A percentile compares a stretch with the other conserved stretches of the same genome.
These are phyloP conservation scores for Phaonia tiefii DNA, from an alignment of 2,888 invertebrate genomes.

Conservation along the genomic window DNA sequence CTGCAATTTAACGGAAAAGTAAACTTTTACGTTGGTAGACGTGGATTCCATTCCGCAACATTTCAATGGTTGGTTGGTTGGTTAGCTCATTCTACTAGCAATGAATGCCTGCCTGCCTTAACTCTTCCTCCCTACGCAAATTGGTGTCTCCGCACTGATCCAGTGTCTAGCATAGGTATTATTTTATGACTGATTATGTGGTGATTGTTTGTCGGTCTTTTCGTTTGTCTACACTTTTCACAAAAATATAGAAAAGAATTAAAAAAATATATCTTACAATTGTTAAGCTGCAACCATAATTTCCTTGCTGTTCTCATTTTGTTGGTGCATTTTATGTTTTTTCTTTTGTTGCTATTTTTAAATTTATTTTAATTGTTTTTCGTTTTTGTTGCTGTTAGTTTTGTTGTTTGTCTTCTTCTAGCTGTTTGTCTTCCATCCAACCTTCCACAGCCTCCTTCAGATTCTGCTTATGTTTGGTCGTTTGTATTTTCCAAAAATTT, in stretches of 20 bases:
- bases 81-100: constrained; percentile 2
- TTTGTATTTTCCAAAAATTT: constrained; percentile 43
- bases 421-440: background rate
- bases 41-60: constrained; percentile 1
- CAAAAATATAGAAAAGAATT: background rate
- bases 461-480: constrained; percentile 45
- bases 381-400: constrained; percentile 4
- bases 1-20: constrained; percentile 6
- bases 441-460: constrained; percentile 37
- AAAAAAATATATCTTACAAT: constrained; percentile 2
- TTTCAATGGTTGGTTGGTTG: background rate
- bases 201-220: background rate
- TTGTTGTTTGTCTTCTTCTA: background rate
- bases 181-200: background rate
- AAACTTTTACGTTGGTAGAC: constrained; percentile 25
- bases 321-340: constrained; percentile 4
- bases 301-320: constrained; percentile 13
- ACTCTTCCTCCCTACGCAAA: background rate
- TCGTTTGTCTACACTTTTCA: background rate
- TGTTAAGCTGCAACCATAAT: constrained; percentile 39
- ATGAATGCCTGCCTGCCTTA: constrained; percentile 1
- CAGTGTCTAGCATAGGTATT: constrained; percentile 7
- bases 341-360: constrained; percentile 24
- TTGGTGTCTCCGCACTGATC: background rate
- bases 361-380: constrained; percentile 29